phyloP scores from a whole-genome alignment of 2,888 invertebrate genomes.

The Cheilosia urbana region DNA sequence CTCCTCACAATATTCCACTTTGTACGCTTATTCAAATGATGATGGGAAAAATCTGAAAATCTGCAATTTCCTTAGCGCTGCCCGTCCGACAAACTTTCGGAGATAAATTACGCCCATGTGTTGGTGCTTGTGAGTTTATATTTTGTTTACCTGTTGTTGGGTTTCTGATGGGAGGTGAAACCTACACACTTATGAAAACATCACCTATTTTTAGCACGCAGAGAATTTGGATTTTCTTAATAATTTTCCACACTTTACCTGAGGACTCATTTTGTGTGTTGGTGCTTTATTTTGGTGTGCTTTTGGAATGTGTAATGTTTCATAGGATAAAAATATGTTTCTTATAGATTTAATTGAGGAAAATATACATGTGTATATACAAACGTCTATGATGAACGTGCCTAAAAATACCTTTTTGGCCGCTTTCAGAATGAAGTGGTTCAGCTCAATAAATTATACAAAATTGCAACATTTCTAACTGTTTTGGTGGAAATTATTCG shows the following conservation, averaged over 20 bases:
- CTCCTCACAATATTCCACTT: slow-evolving; percentile 55
- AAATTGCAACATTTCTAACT: slow-evolving; percentile 53
- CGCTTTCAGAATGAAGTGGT: slow-evolving; percentile 35
- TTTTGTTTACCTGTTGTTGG: slow-evolving; percentile 73
- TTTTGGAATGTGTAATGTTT: slow-evolving; percentile 83
- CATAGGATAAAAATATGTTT: slow-evolving; percentile 78
- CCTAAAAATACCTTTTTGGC: slow-evolving; percentile 55
- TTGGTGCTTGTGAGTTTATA: slow-evolving; percentile 22
- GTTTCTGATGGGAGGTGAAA: slow-evolving; percentile 45
- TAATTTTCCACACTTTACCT: slow-evolving; percentile 81
- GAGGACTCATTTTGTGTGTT: slow-evolving; percentile 77
- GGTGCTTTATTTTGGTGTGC: slow-evolving; percentile 69
- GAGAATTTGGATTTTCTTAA: slow-evolving; percentile 73
- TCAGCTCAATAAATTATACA: slow-evolving; percentile 32
- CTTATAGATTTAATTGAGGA: slow-evolving; percentile 69
- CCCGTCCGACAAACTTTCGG: slow-evolving; percentile 46
- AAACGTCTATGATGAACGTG: slow-evolving; percentile 23
- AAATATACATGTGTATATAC: slow-evolving; percentile 37
- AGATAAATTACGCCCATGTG: slow-evolving; percentile 34
- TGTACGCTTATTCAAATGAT: slow-evolving; percentile 56
- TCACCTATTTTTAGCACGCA: slow-evolving; percentile 54
- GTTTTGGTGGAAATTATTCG: slow-evolving; percentile 11
- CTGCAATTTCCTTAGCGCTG: slow-evolving; percentile 60
- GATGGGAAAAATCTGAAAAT: slow-evolving; percentile 66
- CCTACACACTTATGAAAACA: slow-evolving; percentile 58